Base-by-base conservation (phyloP, 2,113 vertebrate species). In the Prionailurus viverrinus region DNA sequence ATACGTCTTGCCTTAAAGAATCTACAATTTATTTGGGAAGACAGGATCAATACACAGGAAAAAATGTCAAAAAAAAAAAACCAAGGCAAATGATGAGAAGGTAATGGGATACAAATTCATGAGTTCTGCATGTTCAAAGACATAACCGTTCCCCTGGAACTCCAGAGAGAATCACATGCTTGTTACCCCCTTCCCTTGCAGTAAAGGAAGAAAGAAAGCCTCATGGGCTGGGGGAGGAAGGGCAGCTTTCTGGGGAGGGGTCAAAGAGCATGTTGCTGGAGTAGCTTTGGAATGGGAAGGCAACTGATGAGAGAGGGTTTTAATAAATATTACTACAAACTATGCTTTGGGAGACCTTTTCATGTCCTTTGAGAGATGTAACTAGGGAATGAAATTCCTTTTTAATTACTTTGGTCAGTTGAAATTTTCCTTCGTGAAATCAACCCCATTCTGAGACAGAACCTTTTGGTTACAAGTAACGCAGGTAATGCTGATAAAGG, bases 1-100 rank as follows among this genome's bases (percentile, higher is more conserved):
- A 79, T 89, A 83, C 48, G 92, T 80, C 53, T 89, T 91, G 29
- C 68, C 48, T 81, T 86, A 65, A 82, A 95, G 58, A 82, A 91
- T 63, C 63, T 36, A 87, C 63, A 94, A 61, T 91, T 86, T 86
- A 81, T 86, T 94, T 79, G 86, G 68, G 78, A 96, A 92, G 45
- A 63, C 31, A 87, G 51, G 36, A 92, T 94, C 39, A 45, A 81
- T 81, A 81, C 4, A 80, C 8, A 88, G 48, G 48, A 21, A 90
- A 80, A 71, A 63, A 82, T 53, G 69, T 79, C 55, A 96, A 66
- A 86, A 69, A 80, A 69, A 80, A 51, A 33, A 36, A 36, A 36
- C 36, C 16, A 73, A 71, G 58, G 12, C 7, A 25, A 55, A 0
- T 68, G 58, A 65, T 27, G 21, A 69, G 80, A 31, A 31, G 69